Evolutionary conservation across 1,140 invertebrate genomes (phyloP).

Genomic region (Sarcophaga bullata): DNA sequence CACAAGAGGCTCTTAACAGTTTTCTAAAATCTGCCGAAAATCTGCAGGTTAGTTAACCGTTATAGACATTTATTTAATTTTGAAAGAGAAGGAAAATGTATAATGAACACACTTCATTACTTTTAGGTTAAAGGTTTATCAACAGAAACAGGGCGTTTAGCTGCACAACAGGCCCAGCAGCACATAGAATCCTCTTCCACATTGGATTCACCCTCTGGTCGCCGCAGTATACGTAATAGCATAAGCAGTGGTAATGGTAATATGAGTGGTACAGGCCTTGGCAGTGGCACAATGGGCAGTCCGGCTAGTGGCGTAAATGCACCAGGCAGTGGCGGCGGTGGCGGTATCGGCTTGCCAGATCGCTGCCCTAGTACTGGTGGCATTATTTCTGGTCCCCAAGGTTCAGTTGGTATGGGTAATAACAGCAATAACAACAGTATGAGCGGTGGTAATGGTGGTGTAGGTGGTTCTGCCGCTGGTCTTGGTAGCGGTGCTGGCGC

Average conservation of each 20-base stretch:
- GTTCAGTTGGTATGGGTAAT: conserved; percentile 44
- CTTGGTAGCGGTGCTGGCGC: conserved; percentile 58
- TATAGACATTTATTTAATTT: too few relatives aligned
- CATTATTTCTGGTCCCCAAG: conserved; percentile 60
- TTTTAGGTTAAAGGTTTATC: conserved; percentile 78
- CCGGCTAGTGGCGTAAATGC: conserved; percentile 45
- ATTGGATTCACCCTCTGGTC: conserved; percentile 60
- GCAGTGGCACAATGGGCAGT: conserved; percentile 40
- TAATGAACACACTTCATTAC: background rate
- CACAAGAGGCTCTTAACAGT: conserved; percentile 86
- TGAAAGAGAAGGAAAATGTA: background rate
- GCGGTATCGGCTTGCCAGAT: conserved; percentile 17
- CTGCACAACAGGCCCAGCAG: conserved; percentile 74
- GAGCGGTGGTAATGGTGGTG: conserved; percentile 63
- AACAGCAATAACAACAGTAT: conserved; percentile 50
- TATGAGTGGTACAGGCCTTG: conserved; percentile 46
- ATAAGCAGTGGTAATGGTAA: conserved; percentile 51
- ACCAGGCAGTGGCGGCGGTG: conserved; percentile 26
- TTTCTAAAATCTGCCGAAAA: conserved; percentile 91
- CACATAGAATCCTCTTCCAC: conserved; percentile 59
- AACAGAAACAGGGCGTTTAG: conserved; percentile 80
- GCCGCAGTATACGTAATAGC: conserved; percentile 63
- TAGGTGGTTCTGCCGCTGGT: conserved; percentile 54
- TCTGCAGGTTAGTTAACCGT: conserved; percentile 74
- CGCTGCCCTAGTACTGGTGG: conserved; percentile 55